Evolutionary conservation across 2,888 invertebrate species (phyloP).

Genomic region (Drosophila putrida): DNA sequence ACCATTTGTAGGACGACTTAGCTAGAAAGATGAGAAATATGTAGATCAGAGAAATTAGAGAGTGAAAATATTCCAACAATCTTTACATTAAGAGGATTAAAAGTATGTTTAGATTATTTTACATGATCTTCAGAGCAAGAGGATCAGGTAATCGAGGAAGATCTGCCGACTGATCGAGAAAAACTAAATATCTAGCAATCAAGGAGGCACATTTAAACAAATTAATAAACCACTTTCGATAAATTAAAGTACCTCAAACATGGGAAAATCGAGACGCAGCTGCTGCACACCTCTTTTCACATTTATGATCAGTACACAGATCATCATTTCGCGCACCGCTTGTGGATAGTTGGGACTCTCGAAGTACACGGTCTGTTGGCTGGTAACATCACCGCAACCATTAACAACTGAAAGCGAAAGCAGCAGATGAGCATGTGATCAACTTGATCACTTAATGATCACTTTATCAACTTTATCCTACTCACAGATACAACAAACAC

Average conservation of each 20-base stretch:
- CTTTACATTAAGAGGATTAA: no score
- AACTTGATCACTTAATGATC: conserved; percentile 19
- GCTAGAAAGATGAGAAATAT: conserved; percentile 84
- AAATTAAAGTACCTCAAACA: conserved; percentile 88
- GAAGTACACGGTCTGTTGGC: conserved; percentile 89
- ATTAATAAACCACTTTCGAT: background rate
- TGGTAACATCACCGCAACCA: conserved; percentile 89
- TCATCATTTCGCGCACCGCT: conserved; percentile 87
- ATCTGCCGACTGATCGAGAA: background rate
- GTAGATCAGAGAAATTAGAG: background rate
- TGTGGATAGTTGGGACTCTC: conserved; percentile 90
- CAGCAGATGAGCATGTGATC: conserved; percentile 3
- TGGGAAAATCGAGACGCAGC: conserved; percentile 89
- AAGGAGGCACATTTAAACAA: background rate
- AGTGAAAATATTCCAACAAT: no score
- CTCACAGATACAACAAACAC: conserved; percentile 92
- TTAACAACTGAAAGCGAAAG: conserved; percentile 87
- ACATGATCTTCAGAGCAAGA: no score
- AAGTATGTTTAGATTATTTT: no score
- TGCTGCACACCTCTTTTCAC: conserved; percentile 88
- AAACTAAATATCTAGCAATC: background rate
- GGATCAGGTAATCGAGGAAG: background rate
- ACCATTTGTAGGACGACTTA: conserved; percentile 89
- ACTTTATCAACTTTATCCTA: conserved; percentile 20
- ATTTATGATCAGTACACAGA: conserved; percentile 89